Conservation (phyloP, 2,797 vertebrate genomes). For the Apogon hyalosoma region DNA sequence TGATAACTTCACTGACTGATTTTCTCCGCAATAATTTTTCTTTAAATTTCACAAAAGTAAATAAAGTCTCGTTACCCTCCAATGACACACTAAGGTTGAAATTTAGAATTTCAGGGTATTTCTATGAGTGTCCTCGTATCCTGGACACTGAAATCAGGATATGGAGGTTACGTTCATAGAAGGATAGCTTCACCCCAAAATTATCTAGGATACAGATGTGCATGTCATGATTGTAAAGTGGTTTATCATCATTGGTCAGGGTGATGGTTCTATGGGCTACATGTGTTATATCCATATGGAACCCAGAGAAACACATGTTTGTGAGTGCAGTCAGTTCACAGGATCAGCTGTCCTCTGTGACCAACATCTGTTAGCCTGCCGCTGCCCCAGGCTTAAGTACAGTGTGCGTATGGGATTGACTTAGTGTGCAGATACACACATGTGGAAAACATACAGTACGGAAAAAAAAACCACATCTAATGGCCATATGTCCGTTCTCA, state of each 20-base stretch:
- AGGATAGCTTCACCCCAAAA: too few species aligned
- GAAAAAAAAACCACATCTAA: constrained; percentile 45
- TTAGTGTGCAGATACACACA: constrained; percentile 49
- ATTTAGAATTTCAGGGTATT: too few species aligned
- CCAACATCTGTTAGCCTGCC: constrained; percentile 80
- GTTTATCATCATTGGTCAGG: constrained; percentile 41
- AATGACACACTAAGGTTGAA: too few species aligned
- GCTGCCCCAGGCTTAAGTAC: constrained; percentile 60
- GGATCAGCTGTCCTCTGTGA: constrained; percentile 80
- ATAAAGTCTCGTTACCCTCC: too few species aligned
- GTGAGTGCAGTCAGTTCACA: constrained; percentile 65
- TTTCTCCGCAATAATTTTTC: too few species aligned
- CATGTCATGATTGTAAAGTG: constrained; percentile 20
- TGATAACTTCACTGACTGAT: too few species aligned
- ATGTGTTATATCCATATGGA: constrained; percentile 79
- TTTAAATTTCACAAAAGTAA: too few species aligned
- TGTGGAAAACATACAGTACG: constrained; percentile 26
- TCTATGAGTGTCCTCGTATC: too few species aligned
- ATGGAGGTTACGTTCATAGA: too few species aligned
- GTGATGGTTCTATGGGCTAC: constrained; percentile 33
- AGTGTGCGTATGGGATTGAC: constrained; percentile 33
- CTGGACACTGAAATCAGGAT: too few species aligned
- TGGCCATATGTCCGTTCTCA: constrained; percentile 54
- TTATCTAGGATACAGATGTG: not conserved
- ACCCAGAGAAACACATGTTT: constrained; percentile 73